Percentiles rank a stretch among this genome's conserved stretches.
These are phyloP conservation scores for Sarcoramphus papa DNA, from an alignment of 2,797 vertebrate genomes.

Conservation along the genomic window DNA sequence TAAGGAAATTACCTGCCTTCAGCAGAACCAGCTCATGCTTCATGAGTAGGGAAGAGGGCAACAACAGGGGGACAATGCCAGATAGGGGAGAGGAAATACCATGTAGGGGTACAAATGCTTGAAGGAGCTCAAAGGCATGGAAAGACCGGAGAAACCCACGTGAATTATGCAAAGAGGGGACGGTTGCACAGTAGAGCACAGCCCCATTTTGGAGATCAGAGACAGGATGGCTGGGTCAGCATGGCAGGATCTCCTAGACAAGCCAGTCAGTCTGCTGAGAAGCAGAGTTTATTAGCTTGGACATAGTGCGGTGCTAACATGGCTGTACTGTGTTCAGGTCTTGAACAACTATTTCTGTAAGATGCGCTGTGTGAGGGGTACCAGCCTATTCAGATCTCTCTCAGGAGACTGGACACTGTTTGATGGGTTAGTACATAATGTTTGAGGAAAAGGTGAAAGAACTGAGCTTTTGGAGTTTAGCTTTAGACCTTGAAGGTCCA, in stretches of 20 bases:
- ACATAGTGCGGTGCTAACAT: not conserved
- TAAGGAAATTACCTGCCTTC: not conserved
- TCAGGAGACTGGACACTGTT: not conserved
- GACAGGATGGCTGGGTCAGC: not conserved
- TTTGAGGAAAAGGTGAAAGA: not conserved
- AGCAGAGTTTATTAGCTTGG: not conserved
- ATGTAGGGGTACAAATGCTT: not conserved
- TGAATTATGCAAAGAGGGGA: not conserved
- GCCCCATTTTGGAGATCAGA: fast-evolving
- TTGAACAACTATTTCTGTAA: not conserved
- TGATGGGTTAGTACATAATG: not conserved
- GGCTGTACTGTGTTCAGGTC: not conserved
- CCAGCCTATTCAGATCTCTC: not conserved
- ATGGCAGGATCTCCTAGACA: not conserved
- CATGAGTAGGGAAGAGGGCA: not conserved
- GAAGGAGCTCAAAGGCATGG: not conserved
- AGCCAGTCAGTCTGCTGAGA: not conserved
- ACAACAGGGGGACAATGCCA: not conserved
- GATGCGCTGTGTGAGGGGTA: not conserved
- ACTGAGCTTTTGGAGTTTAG: not conserved
- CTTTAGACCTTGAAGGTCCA: not conserved
- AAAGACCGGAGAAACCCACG: not conserved
- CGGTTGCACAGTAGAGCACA: not conserved
- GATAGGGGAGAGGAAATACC: not conserved
- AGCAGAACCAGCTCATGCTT: not conserved